Conservation (phyloP, 2,797 vertebrate species). For the Brotula barbata region DNA sequence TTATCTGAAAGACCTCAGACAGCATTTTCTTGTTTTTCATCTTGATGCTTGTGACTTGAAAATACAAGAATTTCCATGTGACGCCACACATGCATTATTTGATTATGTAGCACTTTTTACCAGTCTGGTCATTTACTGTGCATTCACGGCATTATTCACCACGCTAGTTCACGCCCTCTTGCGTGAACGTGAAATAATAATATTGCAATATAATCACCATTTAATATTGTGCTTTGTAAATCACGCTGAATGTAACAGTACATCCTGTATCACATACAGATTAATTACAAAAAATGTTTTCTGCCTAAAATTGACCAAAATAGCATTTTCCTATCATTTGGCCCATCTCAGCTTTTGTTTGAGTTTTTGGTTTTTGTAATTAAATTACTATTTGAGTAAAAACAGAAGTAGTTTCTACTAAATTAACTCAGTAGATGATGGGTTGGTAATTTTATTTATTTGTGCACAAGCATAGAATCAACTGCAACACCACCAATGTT, state of each 20-base stretch:
- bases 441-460: too few relatives aligned
- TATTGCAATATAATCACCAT: constrained; percentile 1
- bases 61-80: neutral
- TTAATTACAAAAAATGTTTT: neutral
- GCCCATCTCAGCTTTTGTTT: constrained; percentile 25
- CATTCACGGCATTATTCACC: neutral
- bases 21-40: constrained; percentile 1
- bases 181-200: neutral
- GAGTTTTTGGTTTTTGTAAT: neutral
- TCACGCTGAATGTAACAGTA: neutral
- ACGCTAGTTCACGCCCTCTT: neutral
- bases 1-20: constrained; percentile 15
- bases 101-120: neutral
- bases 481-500: too few relatives aligned
- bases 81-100: neutral
- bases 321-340: neutral
- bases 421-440: too few relatives aligned
- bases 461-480: too few relatives aligned
- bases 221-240: neutral
- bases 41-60: neutral
- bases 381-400: neutral
- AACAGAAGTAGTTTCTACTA: neutral
- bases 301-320: neutral
- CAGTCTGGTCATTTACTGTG: constrained; percentile 2
- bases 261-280: neutral